These are phyloP conservation scores for Oryzias dopingdopingensis DNA, from an alignment of 2,797 vertebrate species.

Conservation along the genomic window DNA sequence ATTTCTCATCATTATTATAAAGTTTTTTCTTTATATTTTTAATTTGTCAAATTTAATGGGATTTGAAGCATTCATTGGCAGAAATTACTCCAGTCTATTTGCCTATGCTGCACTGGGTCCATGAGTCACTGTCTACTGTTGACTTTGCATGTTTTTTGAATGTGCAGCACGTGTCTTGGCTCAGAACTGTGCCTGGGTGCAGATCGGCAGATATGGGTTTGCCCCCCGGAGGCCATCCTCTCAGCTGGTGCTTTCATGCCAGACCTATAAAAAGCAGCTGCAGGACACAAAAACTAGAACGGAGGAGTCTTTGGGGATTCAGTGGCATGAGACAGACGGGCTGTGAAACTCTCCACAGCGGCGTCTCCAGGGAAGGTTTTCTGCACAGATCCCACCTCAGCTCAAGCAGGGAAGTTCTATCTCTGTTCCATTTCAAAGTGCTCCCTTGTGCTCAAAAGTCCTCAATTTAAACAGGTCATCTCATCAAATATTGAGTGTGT, in stretches of 20 bases:
- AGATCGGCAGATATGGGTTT: slow-evolving; percentile 70
- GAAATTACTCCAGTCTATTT: background rate
- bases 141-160: slow-evolving; percentile 33
- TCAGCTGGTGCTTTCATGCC: slow-evolving; percentile 47
- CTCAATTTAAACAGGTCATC: slow-evolving; percentile 21
- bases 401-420: background rate
- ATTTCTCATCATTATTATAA: too few relatives aligned
- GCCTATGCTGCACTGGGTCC: slow-evolving; percentile 4
- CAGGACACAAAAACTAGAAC: slow-evolving; percentile 77
- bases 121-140: slow-evolving; percentile 47
- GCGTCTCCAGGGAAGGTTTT: slow-evolving; percentile 26
- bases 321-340: slow-evolving; percentile 35
- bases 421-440: slow-evolving; percentile 9
- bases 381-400: slow-evolving; percentile 17
- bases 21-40: slow-evolving; percentile 2
- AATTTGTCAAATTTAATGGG: slow-evolving; percentile 15
- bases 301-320: slow-evolving; percentile 35
- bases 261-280: slow-evolving; percentile 73
- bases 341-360: slow-evolving; percentile 26
- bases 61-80: slow-evolving; percentile 1
- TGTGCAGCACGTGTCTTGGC: slow-evolving; percentile 20
- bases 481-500: background rate
- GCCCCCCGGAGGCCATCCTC: slow-evolving; percentile 50
- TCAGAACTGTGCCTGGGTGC: slow-evolving; percentile 32
- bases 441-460: background rate